Evolutionary conservation across 30 jellyfish, hydroid and myxozoan genomes (phyloP), one percentile per base, ranked within the genome.

Genomic region (Cassiopea andromeda): DNA sequence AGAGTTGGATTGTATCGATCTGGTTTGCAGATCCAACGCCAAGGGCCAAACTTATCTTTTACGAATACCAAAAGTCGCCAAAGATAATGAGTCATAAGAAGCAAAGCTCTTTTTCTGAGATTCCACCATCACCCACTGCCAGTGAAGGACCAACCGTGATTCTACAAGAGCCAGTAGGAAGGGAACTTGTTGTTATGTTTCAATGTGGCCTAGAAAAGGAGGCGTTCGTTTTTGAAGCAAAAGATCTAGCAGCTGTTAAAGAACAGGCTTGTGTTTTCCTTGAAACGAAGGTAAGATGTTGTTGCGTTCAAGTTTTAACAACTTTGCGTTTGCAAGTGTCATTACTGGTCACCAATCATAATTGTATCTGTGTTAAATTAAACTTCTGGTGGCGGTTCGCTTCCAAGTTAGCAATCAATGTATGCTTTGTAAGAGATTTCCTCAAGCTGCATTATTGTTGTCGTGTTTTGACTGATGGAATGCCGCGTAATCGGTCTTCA

Each of bases 171-270:
- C 76, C 88, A 2, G 68, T 49, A 60, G 97, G 88, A 17, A 85
- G 80, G 48, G 97, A 90, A 73, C 85, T 87, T 46, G 97, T 80
- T 68, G 91, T 96, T 47, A 59, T 83, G 78, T 96, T 96, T 85
- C 96, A 96, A 81, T 92, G 97, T 96, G 99, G 99, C 85, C 82
- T 96, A 61, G 99, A 96, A 66, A 91, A 92, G 54, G 99, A 96
- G 75, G 87, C 97, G 75, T 87, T 96, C 73, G 90, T 88, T 44
- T 82, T 87, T 73, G 99, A 96, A 77, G 99, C 97, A 1, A 91
- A 88, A 60, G 97, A 91, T 61, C 77, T 96, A 59, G 87, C 77
- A 58, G 81, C 94, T 66, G 97, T 96, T 61, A 88, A 87, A 83
- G 99, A 96, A 60, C 96, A 91, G 72, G 99, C 99, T 61, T 92